Percentiles rank a stretch among this genome's conserved stretches.
Evolutionary conservation across 2,797 vertebrate genomes (phyloP).

Genomic region (Malurus splendens): DNA sequence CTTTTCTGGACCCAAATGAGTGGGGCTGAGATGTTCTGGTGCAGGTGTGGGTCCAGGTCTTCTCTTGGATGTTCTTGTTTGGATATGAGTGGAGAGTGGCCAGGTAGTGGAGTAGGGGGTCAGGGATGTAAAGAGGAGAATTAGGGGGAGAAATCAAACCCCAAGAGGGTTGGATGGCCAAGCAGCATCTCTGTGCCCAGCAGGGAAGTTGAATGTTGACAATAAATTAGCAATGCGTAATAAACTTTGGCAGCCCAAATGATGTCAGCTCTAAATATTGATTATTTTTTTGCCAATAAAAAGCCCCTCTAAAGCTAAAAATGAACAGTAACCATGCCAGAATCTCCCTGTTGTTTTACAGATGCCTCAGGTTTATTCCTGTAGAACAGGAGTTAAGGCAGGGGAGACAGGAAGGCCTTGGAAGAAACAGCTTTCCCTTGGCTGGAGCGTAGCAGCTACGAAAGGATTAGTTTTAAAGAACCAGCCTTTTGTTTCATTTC

Average conservation of each 20-base stretch:
- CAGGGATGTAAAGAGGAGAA: not conserved
- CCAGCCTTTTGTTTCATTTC: not conserved
- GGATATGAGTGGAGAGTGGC: fast-evolving
- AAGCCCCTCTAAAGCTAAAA: not conserved
- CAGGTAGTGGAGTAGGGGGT: not conserved
- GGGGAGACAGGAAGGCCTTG: not conserved
- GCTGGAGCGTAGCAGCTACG: not conserved
- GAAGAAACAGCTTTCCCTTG: not conserved
- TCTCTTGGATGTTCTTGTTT: not conserved
- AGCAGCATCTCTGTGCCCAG: not conserved
- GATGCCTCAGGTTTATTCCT: not conserved
- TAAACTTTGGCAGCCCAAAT: not conserved
- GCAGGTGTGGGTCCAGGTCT: too few species aligned
- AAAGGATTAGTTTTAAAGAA: not conserved
- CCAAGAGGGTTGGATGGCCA: not conserved
- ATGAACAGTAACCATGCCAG: not conserved
- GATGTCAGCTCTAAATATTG: not conserved
- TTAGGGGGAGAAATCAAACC: not conserved
- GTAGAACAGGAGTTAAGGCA: not conserved
- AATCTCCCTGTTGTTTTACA: not conserved
- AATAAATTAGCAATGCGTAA: not conserved
- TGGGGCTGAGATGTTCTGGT: too few species aligned
- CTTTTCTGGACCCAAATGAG: not conserved
- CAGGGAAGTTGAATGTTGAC: not conserved
- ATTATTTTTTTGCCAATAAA: not conserved